Evolutionary conservation across 2,797 vertebrate genomes (phyloP).

Genomic region (Lepilemur septentrionalis): DNA sequence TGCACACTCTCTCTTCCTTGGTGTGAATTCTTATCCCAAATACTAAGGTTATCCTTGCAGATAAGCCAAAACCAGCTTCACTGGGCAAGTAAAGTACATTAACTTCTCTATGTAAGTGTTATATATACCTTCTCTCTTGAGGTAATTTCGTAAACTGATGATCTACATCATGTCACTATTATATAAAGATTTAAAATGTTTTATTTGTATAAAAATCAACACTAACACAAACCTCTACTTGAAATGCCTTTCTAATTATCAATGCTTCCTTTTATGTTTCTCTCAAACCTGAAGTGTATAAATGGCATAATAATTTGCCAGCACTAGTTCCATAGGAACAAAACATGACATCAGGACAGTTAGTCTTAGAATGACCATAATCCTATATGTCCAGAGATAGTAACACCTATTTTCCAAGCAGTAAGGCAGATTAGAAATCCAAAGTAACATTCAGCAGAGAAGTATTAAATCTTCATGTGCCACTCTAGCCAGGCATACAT

Average conservation of each 20-base stretch:
- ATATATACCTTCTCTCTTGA: not conserved
- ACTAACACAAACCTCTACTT: not conserved
- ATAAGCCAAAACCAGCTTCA: not conserved
- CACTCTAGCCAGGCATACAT: rapidly evolving
- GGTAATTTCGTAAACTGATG: not conserved
- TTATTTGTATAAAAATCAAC: not conserved
- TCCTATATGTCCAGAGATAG: not conserved
- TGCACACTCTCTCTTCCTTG: not conserved
- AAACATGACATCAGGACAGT: not conserved
- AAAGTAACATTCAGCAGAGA: not conserved
- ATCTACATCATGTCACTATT: not conserved
- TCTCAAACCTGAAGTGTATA: not conserved
- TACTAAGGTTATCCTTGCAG: not conserved
- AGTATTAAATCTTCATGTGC: not conserved
- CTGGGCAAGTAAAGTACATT: not conserved
- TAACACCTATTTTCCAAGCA: rapidly evolving
- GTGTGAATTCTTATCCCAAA: not conserved
- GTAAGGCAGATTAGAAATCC: not conserved
- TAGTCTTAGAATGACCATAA: rapidly evolving
- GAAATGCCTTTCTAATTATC: not conserved
- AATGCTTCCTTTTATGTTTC: not conserved
- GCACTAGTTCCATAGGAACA: not conserved
- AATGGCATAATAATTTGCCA: not conserved
- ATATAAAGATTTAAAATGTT: not conserved
- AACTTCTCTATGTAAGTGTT: not conserved